Evolutionary conservation across 2,888 invertebrate species (phyloP).

Genomic region (Danaus chrysippus): DNA sequence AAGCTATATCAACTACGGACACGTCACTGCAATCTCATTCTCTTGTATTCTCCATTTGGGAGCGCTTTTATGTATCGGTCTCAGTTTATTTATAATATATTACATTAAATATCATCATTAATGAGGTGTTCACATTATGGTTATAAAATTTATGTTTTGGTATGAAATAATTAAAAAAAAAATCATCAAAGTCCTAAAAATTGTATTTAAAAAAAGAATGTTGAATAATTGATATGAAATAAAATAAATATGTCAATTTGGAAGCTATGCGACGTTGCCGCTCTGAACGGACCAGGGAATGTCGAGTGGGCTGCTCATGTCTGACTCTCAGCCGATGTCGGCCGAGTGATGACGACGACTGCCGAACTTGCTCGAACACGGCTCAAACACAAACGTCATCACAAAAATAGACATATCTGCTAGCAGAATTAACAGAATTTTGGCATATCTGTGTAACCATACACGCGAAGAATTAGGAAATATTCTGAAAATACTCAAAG

Average conservation of each 20-base stretch:
- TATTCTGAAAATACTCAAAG: background rate
- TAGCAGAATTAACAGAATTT: conserved; percentile 19
- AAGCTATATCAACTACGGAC: conserved; percentile 49
- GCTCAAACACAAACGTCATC: conserved; percentile 38
- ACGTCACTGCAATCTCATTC: conserved; percentile 54
- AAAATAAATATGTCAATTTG: conserved; percentile 22
- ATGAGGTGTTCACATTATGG: too few relatives aligned
- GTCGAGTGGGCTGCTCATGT: conserved; percentile 41
- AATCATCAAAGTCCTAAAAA: background rate
- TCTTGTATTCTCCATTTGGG: conserved; percentile 42
- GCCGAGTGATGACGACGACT: conserved; percentile 30
- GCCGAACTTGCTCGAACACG: conserved; percentile 27
- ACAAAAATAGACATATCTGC: conserved; percentile 46
- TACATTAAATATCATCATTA: too few relatives aligned
- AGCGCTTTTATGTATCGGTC: background rate
- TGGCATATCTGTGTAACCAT: background rate
- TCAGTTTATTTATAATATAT: too few relatives aligned
- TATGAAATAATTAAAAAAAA: too few relatives aligned
- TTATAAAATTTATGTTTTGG: too few relatives aligned
- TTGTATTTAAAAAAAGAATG: background rate
- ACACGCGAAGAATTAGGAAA: background rate
- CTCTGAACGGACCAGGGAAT: conserved; percentile 44
- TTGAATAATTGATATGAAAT: conserved; percentile 1
- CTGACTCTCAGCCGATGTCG: conserved; percentile 35
- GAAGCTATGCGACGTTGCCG: conserved; percentile 66